These are phyloP conservation scores for Oscarella lobularis DNA, from an alignment of 37 sponge, comb jelly and placozoan genomes.

Conservation along the genomic window DNA sequence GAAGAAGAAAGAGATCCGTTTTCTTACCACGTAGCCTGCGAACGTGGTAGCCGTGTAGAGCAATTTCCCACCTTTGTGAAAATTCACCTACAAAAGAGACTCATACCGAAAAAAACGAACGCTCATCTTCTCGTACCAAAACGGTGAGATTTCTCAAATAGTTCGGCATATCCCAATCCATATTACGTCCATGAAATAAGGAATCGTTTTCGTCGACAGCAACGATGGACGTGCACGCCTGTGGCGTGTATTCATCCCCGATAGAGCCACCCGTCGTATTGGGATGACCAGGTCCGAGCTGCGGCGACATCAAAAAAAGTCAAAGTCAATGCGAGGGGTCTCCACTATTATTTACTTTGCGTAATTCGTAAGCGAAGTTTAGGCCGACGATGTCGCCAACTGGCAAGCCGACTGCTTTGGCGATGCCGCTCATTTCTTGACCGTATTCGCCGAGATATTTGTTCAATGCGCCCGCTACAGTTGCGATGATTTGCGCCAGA, in stretches of 20 bases:
- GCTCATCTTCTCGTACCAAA: slow-evolving; percentile 33
- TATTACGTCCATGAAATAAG: slow-evolving; percentile 43
- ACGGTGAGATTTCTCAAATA: slow-evolving; percentile 35
- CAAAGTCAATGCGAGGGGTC: no score
- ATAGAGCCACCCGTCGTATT: slow-evolving; percentile 29
- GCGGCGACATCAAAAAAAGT: no score
- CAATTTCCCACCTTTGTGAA: slow-evolving; percentile 9
- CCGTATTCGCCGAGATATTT: slow-evolving; percentile 41
- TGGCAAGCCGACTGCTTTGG: slow-evolving; percentile 35
- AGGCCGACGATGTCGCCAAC: slow-evolving; percentile 38
- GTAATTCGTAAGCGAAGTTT: slow-evolving; percentile 45
- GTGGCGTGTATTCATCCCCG: background rate
- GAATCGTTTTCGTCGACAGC: slow-evolving; percentile 19
- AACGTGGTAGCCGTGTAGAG: slow-evolving; percentile 29
- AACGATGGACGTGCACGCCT: slow-evolving; percentile 57
- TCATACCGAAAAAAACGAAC: no score
- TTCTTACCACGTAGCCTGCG: slow-evolving; percentile 46
- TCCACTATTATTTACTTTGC: slow-evolving; percentile 19
- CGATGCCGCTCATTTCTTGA: slow-evolving; percentile 42
- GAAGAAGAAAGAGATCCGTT: no score
- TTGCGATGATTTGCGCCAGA: background rate
- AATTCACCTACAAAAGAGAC: slow-evolving; percentile 34
- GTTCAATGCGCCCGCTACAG: slow-evolving; percentile 9
- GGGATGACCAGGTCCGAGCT: slow-evolving; percentile 60
- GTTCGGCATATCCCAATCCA: slow-evolving; percentile 64